Conservation (phyloP, 1,140 invertebrate species). For the Paracyclopina nana region DNA sequence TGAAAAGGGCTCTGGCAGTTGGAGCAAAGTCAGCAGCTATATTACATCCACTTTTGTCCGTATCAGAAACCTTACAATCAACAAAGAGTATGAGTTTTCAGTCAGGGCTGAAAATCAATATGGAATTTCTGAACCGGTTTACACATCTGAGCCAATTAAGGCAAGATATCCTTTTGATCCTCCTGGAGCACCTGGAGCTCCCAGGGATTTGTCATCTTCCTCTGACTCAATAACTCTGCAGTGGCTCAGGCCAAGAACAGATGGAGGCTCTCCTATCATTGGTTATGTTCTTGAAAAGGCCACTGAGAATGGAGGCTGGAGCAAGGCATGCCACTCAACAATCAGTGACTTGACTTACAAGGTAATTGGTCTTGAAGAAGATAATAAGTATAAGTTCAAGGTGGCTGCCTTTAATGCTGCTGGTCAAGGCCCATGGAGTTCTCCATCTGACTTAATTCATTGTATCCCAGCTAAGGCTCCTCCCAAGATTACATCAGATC, state of each 20-base stretch:
- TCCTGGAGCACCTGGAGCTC: slow-evolving; percentile 69
- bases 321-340: slow-evolving; percentile 58
- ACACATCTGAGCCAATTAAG: slow-evolving; percentile 63
- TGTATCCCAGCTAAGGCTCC: slow-evolving; percentile 27
- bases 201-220: slow-evolving; percentile 59
- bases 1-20: slow-evolving; percentile 53
- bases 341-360: slow-evolving; percentile 57
- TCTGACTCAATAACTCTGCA: slow-evolving; percentile 82
- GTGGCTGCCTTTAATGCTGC: slow-evolving; percentile 89
- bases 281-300: slow-evolving; percentile 85
- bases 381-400: slow-evolving; percentile 91
- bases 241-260: slow-evolving; percentile 79
- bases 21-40: slow-evolving; percentile 66
- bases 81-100: slow-evolving; percentile 84
- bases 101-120: slow-evolving; percentile 95
- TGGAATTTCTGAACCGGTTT: slow-evolving; percentile 75
- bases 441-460: slow-evolving; percentile 69
- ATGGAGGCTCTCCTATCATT: slow-evolving; percentile 74
- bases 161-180: slow-evolving; percentile 91
- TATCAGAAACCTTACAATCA: slow-evolving; percentile 72
- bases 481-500: slow-evolving; percentile 77
- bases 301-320: slow-evolving; percentile 68
- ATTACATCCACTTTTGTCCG: slow-evolving; percentile 65
- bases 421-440: slow-evolving; percentile 74
- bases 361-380: slow-evolving; percentile 71